These are phyloP conservation scores for Rhimphoctona megacephalus DNA, from an alignment of 2,888 invertebrate species.

Conservation along the genomic window DNA sequence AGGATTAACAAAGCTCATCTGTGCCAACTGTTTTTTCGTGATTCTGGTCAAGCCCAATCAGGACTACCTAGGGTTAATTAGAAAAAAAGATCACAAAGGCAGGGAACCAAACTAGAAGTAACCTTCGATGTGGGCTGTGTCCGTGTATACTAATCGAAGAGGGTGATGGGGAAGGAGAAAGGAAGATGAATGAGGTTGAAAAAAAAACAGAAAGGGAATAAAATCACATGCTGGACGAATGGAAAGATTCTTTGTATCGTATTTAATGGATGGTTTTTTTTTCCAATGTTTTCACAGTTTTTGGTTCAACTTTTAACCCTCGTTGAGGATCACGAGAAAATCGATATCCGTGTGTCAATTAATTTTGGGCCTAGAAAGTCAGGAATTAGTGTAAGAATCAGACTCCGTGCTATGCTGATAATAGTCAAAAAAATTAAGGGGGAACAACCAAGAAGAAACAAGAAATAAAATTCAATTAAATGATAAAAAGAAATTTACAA, in stretches of 20 bases:
- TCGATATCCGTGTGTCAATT: slow-evolving; percentile 35
- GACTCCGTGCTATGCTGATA: neutral
- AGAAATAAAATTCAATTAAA: neutral
- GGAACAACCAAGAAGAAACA: neutral
- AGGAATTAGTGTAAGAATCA: slow-evolving; percentile 1
- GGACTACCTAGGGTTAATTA: neutral
- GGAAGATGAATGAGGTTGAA: slow-evolving; percentile 13
- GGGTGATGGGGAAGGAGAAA: neutral
- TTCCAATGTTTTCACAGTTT: neutral
- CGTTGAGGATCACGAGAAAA: neutral
- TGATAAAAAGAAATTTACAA: too few species aligned
- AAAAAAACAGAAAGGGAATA: neutral
- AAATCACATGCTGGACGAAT: slow-evolving; percentile 8
- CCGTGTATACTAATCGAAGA: slow-evolving; percentile 33
- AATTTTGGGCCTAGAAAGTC: slow-evolving; percentile 3
- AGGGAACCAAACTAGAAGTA: neutral
- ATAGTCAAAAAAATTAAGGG: neutral
- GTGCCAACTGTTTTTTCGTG: slow-evolving; percentile 6
- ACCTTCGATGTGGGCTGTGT: neutral
- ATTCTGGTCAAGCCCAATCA: neutral
- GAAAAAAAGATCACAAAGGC: neutral
- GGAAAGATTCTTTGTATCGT: slow-evolving; percentile 20
- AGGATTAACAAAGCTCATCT: neutral
- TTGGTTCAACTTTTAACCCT: neutral
- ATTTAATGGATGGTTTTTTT: slow-evolving; percentile 2